A percentile compares a stretch with the other conserved stretches of the same genome.
Evolutionary conservation across 64 coral and sea anemone genomes (phyloP).

Genomic region (Stichodactyla helianthus): DNA sequence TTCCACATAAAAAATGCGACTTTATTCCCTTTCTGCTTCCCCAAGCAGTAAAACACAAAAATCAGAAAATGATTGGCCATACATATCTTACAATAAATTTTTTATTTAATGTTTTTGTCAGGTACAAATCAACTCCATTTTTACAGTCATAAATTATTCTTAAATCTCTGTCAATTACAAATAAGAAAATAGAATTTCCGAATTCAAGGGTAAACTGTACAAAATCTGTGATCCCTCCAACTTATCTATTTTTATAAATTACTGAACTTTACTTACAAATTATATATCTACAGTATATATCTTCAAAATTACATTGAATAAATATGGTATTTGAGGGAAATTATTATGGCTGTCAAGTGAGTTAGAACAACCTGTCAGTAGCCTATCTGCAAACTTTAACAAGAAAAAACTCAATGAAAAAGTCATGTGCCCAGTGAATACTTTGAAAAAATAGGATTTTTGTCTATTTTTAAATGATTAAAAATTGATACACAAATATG

Average conservation of each 20-base stretch:
- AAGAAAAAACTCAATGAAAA: too few species aligned
- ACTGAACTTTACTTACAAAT: neutral
- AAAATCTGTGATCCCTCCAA: neutral
- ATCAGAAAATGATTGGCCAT: neutral
- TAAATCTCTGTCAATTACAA: conserved; percentile 12
- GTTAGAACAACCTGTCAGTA: neutral
- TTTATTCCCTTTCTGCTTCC: too few species aligned
- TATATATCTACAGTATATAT: conserved; percentile 6
- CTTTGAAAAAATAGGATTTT: too few species aligned
- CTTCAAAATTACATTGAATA: conserved; percentile 13
- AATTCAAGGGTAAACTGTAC: conserved; percentile 10
- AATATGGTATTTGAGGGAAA: neutral
- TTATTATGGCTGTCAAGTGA: neutral
- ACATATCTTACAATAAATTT: neutral
- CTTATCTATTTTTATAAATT: neutral
- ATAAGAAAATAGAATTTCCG: conserved; percentile 17
- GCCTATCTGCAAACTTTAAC: too few species aligned
- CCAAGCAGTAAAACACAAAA: neutral
- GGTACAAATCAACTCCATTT: neutral
- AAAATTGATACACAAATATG: too few species aligned
- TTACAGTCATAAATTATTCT: conserved; percentile 20
- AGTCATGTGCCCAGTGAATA: too few species aligned
- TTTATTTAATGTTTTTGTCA: conserved; percentile 22
- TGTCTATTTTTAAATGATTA: too few species aligned
- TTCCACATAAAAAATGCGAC: too few species aligned